Evolutionary conservation across 2,113 vertebrate genomes (phyloP).

Genomic region (Tachuris rubrigastra): DNA sequence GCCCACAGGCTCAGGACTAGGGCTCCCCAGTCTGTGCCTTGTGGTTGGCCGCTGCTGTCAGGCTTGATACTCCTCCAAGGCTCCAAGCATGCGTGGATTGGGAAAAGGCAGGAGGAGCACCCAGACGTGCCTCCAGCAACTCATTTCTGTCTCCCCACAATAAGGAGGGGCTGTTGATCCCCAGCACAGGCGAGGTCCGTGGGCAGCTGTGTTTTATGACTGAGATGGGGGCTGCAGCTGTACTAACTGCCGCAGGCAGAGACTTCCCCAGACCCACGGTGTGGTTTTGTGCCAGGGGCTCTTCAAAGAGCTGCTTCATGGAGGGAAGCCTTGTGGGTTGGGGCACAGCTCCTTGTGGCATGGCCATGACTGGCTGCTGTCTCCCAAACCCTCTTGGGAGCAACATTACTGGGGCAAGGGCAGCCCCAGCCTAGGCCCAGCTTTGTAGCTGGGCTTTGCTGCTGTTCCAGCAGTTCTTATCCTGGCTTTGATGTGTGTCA

Average conservation of each 20-base stretch:
- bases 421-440: background rate
- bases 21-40: background rate
- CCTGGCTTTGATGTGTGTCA: background rate
- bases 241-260: background rate
- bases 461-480: background rate
- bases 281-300: background rate
- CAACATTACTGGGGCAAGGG: background rate
- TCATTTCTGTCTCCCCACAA: background rate
- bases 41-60: rapidly evolving
- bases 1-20: rapidly evolving
- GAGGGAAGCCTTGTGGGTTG: background rate
- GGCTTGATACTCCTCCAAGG: background rate
- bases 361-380: background rate
- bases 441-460: background rate
- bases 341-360: background rate
- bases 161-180: background rate
- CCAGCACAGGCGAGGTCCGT: background rate
- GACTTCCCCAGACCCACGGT: background rate
- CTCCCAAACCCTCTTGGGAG: rapidly evolving
- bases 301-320: background rate
- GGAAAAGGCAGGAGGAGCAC: background rate
- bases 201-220: background rate
- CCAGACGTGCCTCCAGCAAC: background rate
- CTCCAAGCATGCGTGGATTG: rapidly evolving
- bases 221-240: background rate